Conservation (phyloP, 1,140 invertebrate species). For the Bombus superbus region DNA sequence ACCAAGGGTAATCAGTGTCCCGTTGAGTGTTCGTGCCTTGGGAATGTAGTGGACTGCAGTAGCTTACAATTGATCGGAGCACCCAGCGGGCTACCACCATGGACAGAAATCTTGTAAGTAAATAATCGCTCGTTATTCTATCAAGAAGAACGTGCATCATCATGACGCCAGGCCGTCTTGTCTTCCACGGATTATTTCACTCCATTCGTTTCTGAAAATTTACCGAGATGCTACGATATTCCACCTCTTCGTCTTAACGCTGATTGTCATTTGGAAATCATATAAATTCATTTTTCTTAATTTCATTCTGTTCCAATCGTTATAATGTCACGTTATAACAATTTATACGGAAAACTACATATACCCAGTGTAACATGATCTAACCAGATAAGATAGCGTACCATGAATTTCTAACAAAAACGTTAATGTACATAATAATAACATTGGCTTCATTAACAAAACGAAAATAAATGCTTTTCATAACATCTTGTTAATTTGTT, state of each 20-base stretch:
- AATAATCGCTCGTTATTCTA: slow-evolving; percentile 44
- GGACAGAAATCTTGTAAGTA: slow-evolving; percentile 79
- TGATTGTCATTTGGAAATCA: neutral
- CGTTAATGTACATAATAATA: neutral
- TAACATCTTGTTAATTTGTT: neutral
- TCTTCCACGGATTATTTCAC: neutral
- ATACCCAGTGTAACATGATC: slow-evolving; percentile 48
- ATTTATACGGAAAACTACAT: slow-evolving; percentile 5
- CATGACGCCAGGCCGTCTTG: neutral
- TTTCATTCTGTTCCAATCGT: neutral
- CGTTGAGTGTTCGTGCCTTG: slow-evolving; percentile 78
- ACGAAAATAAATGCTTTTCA: neutral
- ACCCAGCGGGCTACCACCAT: slow-evolving; percentile 78
- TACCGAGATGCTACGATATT: neutral
- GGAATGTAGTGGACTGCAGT: slow-evolving; percentile 76
- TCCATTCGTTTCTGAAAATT: neutral
- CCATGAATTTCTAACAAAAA: slow-evolving; percentile 48
- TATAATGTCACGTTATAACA: neutral
- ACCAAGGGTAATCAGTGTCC: slow-evolving; percentile 72
- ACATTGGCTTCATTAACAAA: neutral
- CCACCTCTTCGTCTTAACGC: neutral
- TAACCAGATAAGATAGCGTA: slow-evolving; percentile 56
- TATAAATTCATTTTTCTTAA: neutral
- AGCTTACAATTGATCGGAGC: slow-evolving; percentile 75
- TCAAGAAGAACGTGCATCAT: neutral